Base-by-base conservation (phyloP, 2,797 vertebrate genomes). In the Sebastes nivosus region DNA sequence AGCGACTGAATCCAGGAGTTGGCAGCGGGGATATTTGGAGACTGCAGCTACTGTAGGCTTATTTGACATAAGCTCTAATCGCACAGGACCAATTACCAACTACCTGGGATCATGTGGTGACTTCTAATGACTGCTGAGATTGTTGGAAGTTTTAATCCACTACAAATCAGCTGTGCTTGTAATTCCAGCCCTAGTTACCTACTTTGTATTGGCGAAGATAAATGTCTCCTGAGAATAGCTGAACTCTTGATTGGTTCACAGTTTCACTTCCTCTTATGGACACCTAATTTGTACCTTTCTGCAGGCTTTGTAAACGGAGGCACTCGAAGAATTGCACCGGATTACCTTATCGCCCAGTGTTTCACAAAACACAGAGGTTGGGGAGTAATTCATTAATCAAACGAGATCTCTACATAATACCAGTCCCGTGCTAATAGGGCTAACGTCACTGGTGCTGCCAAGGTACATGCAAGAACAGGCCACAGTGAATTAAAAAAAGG, bases 371-470 rank as follows among this genome's bases (percentile, higher is more conserved):
- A 83, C 71, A 68, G 71, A 80, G 72, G 79, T 50, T 57, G 69
- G 30, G 13, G 34, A 80, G 80, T 46, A 34, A 72, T 80, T 82
- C 84, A 91, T 90, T 89, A 88, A 91, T 91, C 88, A 89, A 88
- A 63, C 20, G 8, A 75, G 76, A 81, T 80, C 34, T 29, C 69
- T 57, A 67, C 54, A 67, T 77, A 75, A 84, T 42, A 68, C 60
- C 65, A 14, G 16, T 67, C 69, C 60, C 2, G 4, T 74, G 87
- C 65, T 90, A 88, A 86, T 77, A 57, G 67, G 55, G 34, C 67
- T 60, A 77, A 67, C 4, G 1, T 55, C 74, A 69, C 2, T 8
- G 71, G 20, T 1, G 10, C 46, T 71, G 69, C 67, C 46, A 67
- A 77, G 58, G 66, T 70, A 72, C 67, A 67, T 75, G 42, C 69